Evolutionary conservation across 2,888 invertebrate genomes (phyloP), one percentile per base, ranked within the genome.

Genomic region (Drosophila nr. medialis): DNA sequence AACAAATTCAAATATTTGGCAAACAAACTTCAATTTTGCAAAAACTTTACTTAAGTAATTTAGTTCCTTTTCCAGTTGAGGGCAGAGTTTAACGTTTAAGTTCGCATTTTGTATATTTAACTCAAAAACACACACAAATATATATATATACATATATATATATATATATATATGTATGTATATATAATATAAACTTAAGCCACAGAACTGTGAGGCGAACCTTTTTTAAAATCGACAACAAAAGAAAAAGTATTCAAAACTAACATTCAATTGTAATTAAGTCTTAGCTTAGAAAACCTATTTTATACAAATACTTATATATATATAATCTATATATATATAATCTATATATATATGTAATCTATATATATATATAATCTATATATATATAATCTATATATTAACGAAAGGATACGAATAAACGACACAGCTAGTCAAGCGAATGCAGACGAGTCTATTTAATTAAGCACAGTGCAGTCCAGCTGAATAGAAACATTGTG

Each of bases 231-330:
- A 62, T 38, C 53, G 48, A 51, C 48, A 49, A 45, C 11, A 42
- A 62, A 64, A 30, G 50, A 64, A 65, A 69, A 88, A 86, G 86
- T 86, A 86, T 86, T 86, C 70, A 81, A 81, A 81, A 90, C 66
- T 75, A 77, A 86, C 86, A 86, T 86, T 86, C 90, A 89, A 76
- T 77, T 76, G 81, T 89, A 83, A 84, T 86, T 86, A 89, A 81
- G 81, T 71, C 72, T 61, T 40, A 32, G 58, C 49, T 63, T 48
- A 86, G 89, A 89, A 24, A 36, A 18, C 54, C 77, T 58, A 75
- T 63, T 60, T 67, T 59, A 63, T 69, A 63, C 42, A 64, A 68
- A 15, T 56, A 70, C 51, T 15, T 48, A 51, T 51, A 45, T 24
- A 34, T 32, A 21, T 32, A 10, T 13, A 4, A 15, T 50, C 11